Conservation (phyloP, 2,797 vertebrate species). For the Clarias pachynema region DNA sequence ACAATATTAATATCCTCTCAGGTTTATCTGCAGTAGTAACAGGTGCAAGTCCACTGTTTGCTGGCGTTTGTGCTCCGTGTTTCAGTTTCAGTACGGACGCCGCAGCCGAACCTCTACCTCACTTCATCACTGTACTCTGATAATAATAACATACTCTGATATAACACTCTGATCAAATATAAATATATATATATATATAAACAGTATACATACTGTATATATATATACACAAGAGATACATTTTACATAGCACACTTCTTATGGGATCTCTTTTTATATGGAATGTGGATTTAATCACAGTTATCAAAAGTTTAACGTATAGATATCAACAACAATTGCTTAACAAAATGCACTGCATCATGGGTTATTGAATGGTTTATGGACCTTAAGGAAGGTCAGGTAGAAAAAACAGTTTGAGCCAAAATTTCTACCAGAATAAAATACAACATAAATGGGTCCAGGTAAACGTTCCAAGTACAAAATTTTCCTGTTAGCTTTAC, state of each 20-base stretch:
- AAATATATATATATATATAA: background rate
- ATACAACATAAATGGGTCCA: background rate
- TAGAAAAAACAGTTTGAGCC: slow-evolving; percentile 26
- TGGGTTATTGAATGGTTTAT: slow-evolving; percentile 5
- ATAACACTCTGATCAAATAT: slow-evolving; percentile 8
- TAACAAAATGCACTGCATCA: background rate
- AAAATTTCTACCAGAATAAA: slow-evolving; percentile 2
- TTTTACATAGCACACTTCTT: slow-evolving; percentile 30
- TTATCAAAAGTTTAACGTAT: slow-evolving; percentile 1
- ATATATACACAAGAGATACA: slow-evolving; percentile 1
- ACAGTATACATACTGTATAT: slow-evolving; percentile 5
- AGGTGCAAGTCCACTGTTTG: background rate
- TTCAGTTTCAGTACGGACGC: background rate
- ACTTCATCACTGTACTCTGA: background rate
- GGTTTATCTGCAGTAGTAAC: background rate
- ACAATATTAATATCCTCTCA: slow-evolving; percentile 22
- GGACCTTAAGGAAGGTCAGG: slow-evolving; percentile 13
- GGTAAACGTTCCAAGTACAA: background rate
- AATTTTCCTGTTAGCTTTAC: background rate
- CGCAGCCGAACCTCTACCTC: background rate
- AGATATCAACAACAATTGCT: slow-evolving; percentile 8
- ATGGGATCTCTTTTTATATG: slow-evolving; percentile 32
- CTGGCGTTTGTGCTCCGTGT: background rate
- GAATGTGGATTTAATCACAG: slow-evolving; percentile 39
- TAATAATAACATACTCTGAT: background rate